Percentiles rank a stretch among this genome's conserved stretches.
These are phyloP conservation scores for Odontophorus gujanensis DNA, from an alignment of 2,113 vertebrate genomes.

Conservation along the genomic window DNA sequence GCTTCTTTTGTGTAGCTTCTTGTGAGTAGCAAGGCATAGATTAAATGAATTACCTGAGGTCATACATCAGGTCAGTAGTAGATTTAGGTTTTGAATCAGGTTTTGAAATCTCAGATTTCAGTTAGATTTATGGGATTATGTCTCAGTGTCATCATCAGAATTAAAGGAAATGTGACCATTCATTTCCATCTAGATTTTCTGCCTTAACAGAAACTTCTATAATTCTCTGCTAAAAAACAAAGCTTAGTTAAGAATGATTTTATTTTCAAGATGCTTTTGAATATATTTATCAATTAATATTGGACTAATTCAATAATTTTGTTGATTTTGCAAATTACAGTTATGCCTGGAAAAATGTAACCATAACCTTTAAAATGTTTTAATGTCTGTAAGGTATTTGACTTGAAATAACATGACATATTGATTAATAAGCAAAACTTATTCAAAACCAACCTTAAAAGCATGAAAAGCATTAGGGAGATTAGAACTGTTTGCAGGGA, in stretches of 20 bases:
- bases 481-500: not conserved
- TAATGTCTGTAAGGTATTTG: not conserved
- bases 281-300: not conserved
- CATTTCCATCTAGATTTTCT: not conserved
- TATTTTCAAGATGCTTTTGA: not conserved
- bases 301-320: not conserved
- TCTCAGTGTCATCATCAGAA: not conserved
- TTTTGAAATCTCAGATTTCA: not conserved
- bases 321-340: not conserved
- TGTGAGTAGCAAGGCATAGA: not conserved
- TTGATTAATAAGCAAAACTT: not conserved
- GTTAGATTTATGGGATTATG: not conserved
- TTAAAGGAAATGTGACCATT: not conserved
- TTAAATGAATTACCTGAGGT: not conserved
- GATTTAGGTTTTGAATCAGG: not conserved
- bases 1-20: not conserved
- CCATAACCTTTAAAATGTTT: not conserved
- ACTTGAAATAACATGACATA: not conserved
- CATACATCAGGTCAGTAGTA: not conserved
- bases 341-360: not conserved
- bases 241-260: not conserved
- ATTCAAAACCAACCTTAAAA: not conserved
- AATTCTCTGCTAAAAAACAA: not conserved
- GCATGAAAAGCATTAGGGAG: not conserved
- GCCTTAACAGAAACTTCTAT: not conserved